Base-by-base conservation (phyloP, 2,113 vertebrate species). In the Falcunculus frontatus region DNA sequence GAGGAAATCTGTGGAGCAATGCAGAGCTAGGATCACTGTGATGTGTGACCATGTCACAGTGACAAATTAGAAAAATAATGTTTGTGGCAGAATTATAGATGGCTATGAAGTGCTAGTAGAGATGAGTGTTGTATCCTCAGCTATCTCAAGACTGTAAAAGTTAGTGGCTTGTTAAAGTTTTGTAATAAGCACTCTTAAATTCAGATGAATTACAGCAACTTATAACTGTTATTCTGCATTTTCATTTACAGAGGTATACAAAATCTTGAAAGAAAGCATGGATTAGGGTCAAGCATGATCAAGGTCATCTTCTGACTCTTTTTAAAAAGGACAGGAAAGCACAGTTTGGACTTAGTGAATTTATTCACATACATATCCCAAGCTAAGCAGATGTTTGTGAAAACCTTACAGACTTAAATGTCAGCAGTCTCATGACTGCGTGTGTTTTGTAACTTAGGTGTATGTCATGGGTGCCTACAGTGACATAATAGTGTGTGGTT, bases 51-150 rank as follows among this genome's bases (percentile, higher is more conserved):
- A 33, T 77, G 75, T 86, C 95, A 83, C 55, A 85, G 70, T 94
- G 90, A 94, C 85, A 86, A 59, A 95, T 94, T 83, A 83, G 79
- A 70, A 94, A 93, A 90, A 94, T 92, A 95, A 96, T 92, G 67
- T 92, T 80, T 83, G 65, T 93, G 92, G 37, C 85, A 93, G 88
- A 85, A 88, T 94, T 93, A 88, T 77, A 86, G 87, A 73, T 76
- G 53, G 32, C 74, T 89, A 3, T 86, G 85, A 95, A 96, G 46
- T 64, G 26, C 68, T 57, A 55, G 78, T 63, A 87, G 87, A 91
- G 76, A 76, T 76, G 68, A 76, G 18, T 83, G 57, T 73, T 82
- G 37, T 68, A 79, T 85, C 57, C 67, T 81, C 55, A 94, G 81
- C 56, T 94, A 20, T 87, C 67, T 73, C 74, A 77, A 76, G 84